These are phyloP conservation scores for Tyrannus savana DNA, from an alignment of 2,113 vertebrate genomes.

Conservation along the genomic window DNA sequence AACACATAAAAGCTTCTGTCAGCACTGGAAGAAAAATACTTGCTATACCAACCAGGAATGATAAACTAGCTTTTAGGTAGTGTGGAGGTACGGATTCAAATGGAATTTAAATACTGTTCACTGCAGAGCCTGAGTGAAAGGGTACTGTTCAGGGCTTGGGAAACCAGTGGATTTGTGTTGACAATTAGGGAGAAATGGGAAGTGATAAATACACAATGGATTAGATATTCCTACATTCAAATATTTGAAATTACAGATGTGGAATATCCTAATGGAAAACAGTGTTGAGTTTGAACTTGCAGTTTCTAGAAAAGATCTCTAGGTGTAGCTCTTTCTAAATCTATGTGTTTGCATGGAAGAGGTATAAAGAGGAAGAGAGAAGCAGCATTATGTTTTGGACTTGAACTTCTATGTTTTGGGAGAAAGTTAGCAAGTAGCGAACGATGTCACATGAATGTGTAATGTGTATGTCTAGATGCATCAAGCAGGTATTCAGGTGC, in stretches of 20 bases:
- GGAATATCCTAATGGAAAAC: not conserved
- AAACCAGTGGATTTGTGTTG: not conserved
- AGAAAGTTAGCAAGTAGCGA: not conserved
- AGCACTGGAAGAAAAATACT: not conserved
- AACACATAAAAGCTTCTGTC: not conserved
- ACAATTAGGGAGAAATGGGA: not conserved
- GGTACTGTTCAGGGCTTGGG: not conserved
- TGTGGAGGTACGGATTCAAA: not conserved
- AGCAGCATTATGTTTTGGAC: not conserved
- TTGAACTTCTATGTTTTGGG: not conserved
- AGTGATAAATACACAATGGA: not conserved
- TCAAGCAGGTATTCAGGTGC: not conserved
- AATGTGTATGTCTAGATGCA: not conserved
- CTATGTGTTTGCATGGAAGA: not conserved
- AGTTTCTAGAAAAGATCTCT: not conserved
- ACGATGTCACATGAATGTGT: not conserved
- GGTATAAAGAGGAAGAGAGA: not conserved
- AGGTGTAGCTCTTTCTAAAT: constrained; percentile 38
- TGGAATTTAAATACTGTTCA: not conserved
- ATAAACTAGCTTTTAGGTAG: not conserved
- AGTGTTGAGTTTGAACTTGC: not conserved
- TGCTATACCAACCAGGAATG: not conserved
- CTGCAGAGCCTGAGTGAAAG: not conserved
- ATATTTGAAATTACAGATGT: not conserved
- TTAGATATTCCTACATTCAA: not conserved